Percentiles rank a stretch among this genome's conserved stretches.
Evolutionary conservation across 2,888 invertebrate species (phyloP).

Genomic region (Melanchra persicariae): DNA sequence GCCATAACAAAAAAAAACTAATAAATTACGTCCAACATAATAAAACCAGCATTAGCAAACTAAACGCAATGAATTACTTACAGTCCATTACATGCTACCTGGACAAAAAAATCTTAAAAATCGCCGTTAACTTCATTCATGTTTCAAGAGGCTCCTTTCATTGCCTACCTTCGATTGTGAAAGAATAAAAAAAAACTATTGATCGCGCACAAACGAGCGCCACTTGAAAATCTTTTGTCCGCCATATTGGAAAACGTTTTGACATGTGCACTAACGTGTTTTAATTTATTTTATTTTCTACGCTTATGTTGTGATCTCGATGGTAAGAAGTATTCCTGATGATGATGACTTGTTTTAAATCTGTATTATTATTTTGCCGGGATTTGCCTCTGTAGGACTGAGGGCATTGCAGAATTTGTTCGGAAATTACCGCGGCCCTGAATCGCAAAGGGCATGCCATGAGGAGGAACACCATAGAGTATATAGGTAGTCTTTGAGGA

Average conservation of each 20-base stretch:
- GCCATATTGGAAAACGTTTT: conserved; percentile 88
- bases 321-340: not conserved
- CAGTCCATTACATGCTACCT: conserved; percentile 85
- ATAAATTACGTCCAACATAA: conserved; percentile 19
- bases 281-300: conserved; percentile 64
- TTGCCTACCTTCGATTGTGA: conserved; percentile 85
- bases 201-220: conserved; percentile 85
- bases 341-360: too few relatives aligned
- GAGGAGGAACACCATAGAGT: too few relatives aligned
- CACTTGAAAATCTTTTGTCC: conserved; percentile 88
- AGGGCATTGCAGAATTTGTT: too few relatives aligned
- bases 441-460: too few relatives aligned
- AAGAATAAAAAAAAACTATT: conserved; percentile 88
- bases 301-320: not conserved
- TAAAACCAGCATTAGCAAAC: conserved; percentile 69
- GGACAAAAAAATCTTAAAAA: conserved; percentile 80
- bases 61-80: conserved; percentile 80
- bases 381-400: too few relatives aligned
- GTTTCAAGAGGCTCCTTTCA: conserved; percentile 88
- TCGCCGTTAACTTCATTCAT: conserved; percentile 88
- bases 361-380: too few relatives aligned
- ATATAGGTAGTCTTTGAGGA: too few relatives aligned
- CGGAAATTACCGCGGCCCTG: too few relatives aligned
- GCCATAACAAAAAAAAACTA: conserved; percentile 1
- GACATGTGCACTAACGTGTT: conserved; percentile 79